Evolutionary conservation across 2,888 invertebrate species (phyloP).

Genomic region (Latrodectus elegans): DNA sequence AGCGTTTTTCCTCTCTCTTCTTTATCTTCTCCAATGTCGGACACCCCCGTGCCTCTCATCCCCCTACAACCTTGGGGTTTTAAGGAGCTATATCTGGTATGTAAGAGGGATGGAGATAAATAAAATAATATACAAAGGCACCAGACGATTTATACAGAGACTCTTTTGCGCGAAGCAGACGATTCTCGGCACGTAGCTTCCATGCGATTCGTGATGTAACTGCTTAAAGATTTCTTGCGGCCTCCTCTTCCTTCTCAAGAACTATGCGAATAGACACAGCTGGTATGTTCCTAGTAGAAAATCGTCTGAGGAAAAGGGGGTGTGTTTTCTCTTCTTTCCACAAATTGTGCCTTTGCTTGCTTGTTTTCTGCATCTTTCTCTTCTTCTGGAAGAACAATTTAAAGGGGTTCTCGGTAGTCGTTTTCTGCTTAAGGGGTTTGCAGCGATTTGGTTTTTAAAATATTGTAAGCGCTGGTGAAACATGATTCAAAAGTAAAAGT

Average conservation of each 20-base stretch:
- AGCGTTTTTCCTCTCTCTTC: background rate
- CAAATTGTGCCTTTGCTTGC: constrained; percentile 1
- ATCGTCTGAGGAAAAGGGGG: constrained; percentile 57
- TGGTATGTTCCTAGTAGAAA: constrained; percentile 66
- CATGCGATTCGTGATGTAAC: constrained; percentile 59
- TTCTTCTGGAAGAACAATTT: constrained; percentile 45
- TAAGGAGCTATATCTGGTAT: constrained; percentile 60
- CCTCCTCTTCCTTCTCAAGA: constrained; percentile 18
- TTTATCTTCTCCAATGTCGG: constrained; percentile 2
- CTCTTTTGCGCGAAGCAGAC: constrained; percentile 48
- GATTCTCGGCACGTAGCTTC: constrained; percentile 59
- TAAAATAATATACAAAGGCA: constrained; percentile 66
- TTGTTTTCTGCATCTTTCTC: constrained; percentile 2
- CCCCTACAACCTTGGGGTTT: constrained; percentile 28
- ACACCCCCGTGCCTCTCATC: constrained; percentile 15
- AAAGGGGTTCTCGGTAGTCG: constrained; percentile 24
- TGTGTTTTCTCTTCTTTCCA: constrained; percentile 38
- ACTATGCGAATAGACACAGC: constrained; percentile 66
- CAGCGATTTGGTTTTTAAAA: constrained; percentile 54
- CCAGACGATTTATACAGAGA: constrained; percentile 65
- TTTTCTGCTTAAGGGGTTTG: constrained; percentile 44
- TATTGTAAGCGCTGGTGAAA: constrained; percentile 23
- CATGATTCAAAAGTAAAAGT: constrained; percentile 13
- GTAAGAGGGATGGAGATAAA: constrained; percentile 36
- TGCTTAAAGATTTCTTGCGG: constrained; percentile 51